Evolutionary conservation across 2,113 vertebrate species (phyloP), one percentile per base, ranked within the genome.

Genomic region (Pelusios castaneus): DNA sequence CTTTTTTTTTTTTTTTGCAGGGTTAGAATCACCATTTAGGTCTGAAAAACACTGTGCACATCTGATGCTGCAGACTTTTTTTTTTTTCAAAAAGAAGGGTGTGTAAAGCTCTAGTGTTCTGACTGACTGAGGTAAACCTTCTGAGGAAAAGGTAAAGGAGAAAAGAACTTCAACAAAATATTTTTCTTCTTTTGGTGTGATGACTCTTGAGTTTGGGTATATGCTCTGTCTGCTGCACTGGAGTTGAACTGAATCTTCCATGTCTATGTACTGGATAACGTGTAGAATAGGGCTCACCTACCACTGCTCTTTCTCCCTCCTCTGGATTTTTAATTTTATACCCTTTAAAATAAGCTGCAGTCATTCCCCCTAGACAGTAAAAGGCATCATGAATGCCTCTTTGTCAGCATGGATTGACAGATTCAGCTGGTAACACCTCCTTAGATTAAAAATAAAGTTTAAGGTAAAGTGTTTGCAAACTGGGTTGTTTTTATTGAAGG

Each of bases 401-500:
- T 93, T 91, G 56, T 95, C 88, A 95, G 78, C 8, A 2, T 55
- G 80, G 80, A 89, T n/a, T 95, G 92, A 93, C 82, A 77, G 80
- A 47, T 19, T 63, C 63, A 84, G 47, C 87, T 94, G 88, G 76
- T 55, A 92, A 79, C 29, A 25, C 63, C 43, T 85, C 52, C 85
- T 92, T 82, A 79, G 92, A 77, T 82, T 75, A 76, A 95, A 96
- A 95, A 92, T 83, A 95, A 88, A 92, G 84, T 67, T 93, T 88
- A 91, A 92, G 89, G 38, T 85, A 85, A 82, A 87, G 45, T 82
- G 84, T 94, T 97, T 93, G 81, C 85, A 95, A 96, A 96, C 86
- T 41, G 78, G 95, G 22, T 49, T 95, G 0, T 80, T 47, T 89
- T 96, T 96, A 89, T 92, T 82, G 89, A 96, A 85, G 85, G 83